A percentile compares a stretch with the other conserved stretches of the same genome.
phyloP scores from a whole-genome alignment of 2,888 invertebrate species.

The Labia minor region DNA sequence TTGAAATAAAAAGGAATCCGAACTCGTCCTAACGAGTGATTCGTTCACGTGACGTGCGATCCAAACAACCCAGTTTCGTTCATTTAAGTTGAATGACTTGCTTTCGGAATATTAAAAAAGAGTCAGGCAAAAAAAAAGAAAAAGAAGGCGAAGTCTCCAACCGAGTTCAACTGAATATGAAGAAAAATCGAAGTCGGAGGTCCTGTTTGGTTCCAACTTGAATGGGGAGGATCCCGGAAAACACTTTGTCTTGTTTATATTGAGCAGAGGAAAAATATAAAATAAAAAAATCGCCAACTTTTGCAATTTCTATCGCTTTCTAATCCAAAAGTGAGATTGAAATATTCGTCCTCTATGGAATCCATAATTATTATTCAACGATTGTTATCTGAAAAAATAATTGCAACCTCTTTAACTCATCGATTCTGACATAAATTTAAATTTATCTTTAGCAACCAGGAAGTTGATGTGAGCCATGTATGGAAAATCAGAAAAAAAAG shows the following conservation, averaged over 20 bases:
- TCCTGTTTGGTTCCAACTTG: background rate
- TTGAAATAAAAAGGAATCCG: conserved; percentile 4
- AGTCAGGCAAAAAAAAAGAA: background rate
- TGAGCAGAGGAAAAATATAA: background rate
- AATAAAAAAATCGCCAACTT: background rate
- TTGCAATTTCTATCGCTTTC: background rate
- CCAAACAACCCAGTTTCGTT: conserved; percentile 8
- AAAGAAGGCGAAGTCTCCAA: background rate
- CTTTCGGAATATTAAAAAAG: background rate
- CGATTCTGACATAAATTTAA: background rate
- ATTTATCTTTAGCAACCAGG: background rate
- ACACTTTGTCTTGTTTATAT: background rate
- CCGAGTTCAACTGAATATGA: background rate
- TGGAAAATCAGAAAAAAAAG: too few species aligned
- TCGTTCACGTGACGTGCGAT: conserved; percentile 13
- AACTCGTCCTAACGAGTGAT: conserved; percentile 7
- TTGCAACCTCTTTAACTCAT: background rate
- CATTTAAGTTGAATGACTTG: conserved; percentile 13
- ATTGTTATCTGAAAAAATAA: background rate
- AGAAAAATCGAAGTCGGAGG: background rate
- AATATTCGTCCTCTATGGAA: background rate
- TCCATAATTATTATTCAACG: background rate
- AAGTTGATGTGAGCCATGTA: background rate
- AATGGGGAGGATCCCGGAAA: background rate
- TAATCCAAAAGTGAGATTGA: background rate